Base-by-base conservation (phyloP, 2,797 vertebrate species). In the Prunella strophiata region DNA sequence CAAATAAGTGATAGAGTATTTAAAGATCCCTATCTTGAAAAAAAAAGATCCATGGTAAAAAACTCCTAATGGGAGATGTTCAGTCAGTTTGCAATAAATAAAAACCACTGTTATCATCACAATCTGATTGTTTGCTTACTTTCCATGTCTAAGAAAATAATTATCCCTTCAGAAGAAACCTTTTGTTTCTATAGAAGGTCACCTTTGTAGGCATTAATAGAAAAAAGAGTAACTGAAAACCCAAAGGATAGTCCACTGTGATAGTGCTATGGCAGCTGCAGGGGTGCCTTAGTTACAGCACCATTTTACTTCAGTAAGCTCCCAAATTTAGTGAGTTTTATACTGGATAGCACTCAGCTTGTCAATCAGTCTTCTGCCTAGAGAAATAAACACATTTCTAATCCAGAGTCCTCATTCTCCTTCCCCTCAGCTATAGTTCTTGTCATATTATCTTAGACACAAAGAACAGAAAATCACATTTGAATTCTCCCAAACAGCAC, bases 311-410 rank as follows among this genome's bases (percentile, higher is more conserved):
- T 81, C 30, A 82, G 82, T 21, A 32, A 81, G 62, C 40, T 94
- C 88, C 57, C 88, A 95, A 36, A 87, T 85, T 76, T 42, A 79
- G 74, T 0, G 0, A 42, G 34, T 81, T 96, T 94, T 86, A 77
- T 87, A 65, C 72, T 85, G 73, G 82, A 73, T 57, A 50, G 65
- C 50, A 75, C 52, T 51, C 47, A 51, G 40, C 77, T 86, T 94
- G 95, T 94, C 94, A 93, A 40, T 95, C 80, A 88, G 26, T 43
- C 50, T 91, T 94, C 91, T 77, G 94, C 94, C 96, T 81, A 65
- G 52, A 94, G 95, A 94, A 97, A 89, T 72, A 91, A 94, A 97
- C 94, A 94, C 91, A 94, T 84, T 94, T 96, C 88, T 71, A 87
- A 71, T 89, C 63, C 77, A 71, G 51, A 94, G 88, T 91, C 88